Conservation (phyloP, 2,888 invertebrate genomes). For the Loripinus fragilis region DNA sequence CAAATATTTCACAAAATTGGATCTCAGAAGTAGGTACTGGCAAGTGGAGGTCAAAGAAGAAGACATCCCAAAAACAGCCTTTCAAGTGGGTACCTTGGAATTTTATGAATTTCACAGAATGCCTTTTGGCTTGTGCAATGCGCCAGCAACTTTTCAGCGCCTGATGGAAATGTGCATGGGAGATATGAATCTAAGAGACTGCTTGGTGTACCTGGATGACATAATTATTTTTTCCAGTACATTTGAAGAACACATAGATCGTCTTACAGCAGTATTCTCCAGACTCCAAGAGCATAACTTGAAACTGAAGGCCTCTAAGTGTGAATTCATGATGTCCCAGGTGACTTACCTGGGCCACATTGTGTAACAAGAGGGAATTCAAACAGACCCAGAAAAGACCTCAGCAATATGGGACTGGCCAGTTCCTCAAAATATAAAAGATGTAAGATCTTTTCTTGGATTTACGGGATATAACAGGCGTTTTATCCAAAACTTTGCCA, state of each 20-base stretch:
- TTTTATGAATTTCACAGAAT: constrained; percentile 40
- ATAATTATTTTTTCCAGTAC: constrained; percentile 40
- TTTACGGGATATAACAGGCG: constrained; percentile 21
- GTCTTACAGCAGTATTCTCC: constrained; percentile 35
- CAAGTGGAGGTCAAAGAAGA: too few relatives aligned
- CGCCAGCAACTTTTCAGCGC: constrained; percentile 11
- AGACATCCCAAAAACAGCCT: too few relatives aligned
- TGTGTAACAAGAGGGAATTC: constrained; percentile 12
- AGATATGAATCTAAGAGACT: constrained; percentile 6
- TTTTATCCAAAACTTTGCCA: constrained; percentile 19
- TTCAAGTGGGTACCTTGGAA: constrained; percentile 20
- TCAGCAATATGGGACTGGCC: constrained; percentile 6
- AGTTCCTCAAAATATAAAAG: constrained; percentile 7
- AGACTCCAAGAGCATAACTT: constrained; percentile 23
- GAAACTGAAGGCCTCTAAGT: constrained; percentile 38
- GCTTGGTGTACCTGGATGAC: constrained; percentile 51
- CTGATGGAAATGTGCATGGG: constrained; percentile 42
- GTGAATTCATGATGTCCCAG: constrained; percentile 25
- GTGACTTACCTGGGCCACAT: constrained; percentile 22
- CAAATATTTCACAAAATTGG: neutral
- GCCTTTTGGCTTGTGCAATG: neutral
- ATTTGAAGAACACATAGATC: constrained; percentile 39
- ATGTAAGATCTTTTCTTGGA: constrained; percentile 39
- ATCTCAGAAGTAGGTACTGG: neutral
- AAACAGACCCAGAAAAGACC: constrained; percentile 12